Conservation (phyloP, 2,888 invertebrate genomes). For the Beris chalybata region DNA sequence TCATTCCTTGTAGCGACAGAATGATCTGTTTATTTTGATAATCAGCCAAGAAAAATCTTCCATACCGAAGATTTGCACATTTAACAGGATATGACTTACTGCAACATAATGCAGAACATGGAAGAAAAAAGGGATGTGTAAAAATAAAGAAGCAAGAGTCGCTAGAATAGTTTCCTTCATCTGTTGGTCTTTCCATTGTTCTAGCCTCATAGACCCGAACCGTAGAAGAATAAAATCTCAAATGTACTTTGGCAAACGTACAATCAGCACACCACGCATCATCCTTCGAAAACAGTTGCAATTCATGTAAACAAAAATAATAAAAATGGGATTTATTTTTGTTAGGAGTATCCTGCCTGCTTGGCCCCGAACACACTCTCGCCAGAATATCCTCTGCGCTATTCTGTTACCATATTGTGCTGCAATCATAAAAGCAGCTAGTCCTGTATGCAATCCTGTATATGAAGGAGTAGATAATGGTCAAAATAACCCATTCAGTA, state of each 20-base stretch:
- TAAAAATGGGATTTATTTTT: conserved; percentile 26
- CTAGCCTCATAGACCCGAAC: no score
- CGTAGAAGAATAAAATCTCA: neutral
- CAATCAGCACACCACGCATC: conserved; percentile 17
- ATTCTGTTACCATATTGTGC: conserved; percentile 20
- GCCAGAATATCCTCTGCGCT: neutral
- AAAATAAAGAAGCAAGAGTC: no score
- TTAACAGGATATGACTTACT: no score
- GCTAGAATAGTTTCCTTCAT: no score
- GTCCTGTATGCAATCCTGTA: conserved; percentile 20
- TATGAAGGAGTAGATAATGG: conserved; percentile 22
- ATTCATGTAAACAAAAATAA: conserved; percentile 23
- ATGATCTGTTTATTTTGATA: conserved; percentile 23
- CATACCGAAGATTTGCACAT: no score
- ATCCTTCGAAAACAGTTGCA: conserved; percentile 10
- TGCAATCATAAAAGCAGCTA: conserved; percentile 18
- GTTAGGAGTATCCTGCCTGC: conserved; percentile 16
- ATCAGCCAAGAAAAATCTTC: conserved; percentile 5
- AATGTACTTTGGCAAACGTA: conserved; percentile 18
- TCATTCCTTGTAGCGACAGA: neutral
- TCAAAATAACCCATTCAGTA: neutral
- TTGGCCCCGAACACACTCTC: neutral
- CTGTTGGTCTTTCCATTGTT: no score
- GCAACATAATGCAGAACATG: no score
- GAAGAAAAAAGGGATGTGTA: no score